phyloP scores from a whole-genome alignment of 1,140 invertebrate genomes.

The Musca vetustissima region DNA sequence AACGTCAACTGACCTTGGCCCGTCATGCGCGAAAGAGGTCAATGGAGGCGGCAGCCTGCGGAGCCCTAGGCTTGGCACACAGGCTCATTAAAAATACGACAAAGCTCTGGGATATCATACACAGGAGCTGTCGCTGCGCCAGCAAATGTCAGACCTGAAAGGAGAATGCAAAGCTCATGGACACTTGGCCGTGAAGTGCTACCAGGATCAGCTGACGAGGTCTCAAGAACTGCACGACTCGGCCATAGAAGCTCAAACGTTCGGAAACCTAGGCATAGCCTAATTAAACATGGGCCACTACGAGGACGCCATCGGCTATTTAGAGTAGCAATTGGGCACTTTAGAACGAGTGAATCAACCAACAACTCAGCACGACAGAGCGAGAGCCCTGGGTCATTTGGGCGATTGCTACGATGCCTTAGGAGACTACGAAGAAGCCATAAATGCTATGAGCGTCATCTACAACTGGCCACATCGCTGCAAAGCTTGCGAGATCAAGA shows the following conservation, averaged over 20 bases:
- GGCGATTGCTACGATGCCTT: constrained; percentile 95
- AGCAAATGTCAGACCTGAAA: constrained; percentile 81
- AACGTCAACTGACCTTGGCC: constrained; percentile 81
- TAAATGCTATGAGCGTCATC: constrained; percentile 92
- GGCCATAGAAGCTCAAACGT: constrained; percentile 86
- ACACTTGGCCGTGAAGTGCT: constrained; percentile 89
- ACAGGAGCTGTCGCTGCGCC: constrained; percentile 85
- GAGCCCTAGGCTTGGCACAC: constrained; percentile 80
- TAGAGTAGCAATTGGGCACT: constrained; percentile 90
- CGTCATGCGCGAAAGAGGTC: constrained; percentile 76
- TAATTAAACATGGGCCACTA: constrained; percentile 92
- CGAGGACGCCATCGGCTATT: constrained; percentile 91
- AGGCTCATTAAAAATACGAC: constrained; percentile 78
- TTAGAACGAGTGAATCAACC: constrained; percentile 76
- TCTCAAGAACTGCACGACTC: constrained; percentile 88
- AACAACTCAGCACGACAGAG: constrained; percentile 73
- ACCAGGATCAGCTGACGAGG: constrained; percentile 91
- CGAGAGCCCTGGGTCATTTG: constrained; percentile 85
- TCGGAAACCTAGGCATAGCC: constrained; percentile 90
- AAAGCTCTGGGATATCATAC: constrained; percentile 86
- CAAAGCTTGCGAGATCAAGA: constrained; percentile 84
- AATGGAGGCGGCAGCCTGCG: constrained; percentile 85
- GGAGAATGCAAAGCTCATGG: constrained; percentile 88
- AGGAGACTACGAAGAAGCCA: constrained; percentile 88
- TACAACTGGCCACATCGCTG: constrained; percentile 77